These are phyloP conservation scores for Volucella inflata DNA, from an alignment of 2,888 invertebrate species.

Conservation along the genomic window DNA sequence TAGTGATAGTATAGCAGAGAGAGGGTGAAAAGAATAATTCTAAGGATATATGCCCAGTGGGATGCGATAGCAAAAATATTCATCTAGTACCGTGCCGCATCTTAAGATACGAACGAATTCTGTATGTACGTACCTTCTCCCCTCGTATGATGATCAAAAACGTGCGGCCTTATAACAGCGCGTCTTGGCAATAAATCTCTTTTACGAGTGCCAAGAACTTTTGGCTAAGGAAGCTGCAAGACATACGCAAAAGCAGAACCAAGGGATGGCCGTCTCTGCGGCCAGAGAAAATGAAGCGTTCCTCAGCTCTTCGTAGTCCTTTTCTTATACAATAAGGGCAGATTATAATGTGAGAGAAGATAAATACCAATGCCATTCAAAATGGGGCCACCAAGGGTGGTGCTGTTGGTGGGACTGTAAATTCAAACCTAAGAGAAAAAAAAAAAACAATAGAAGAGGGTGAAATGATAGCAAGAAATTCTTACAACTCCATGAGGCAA, in stretches of 20 bases:
- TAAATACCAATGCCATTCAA: constrained; percentile 60
- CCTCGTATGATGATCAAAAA: constrained; percentile 58
- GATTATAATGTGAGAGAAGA: constrained; percentile 68
- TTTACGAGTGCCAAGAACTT: constrained; percentile 81
- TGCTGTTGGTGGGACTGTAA: constrained; percentile 22
- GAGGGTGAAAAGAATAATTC: constrained; percentile 64
- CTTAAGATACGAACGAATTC: neutral
- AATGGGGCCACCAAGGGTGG: constrained; percentile 50
- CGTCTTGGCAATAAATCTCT: constrained; percentile 83
- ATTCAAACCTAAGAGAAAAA: constrained; percentile 49
- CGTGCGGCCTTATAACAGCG: constrained; percentile 82
- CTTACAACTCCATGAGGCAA: constrained; percentile 51
- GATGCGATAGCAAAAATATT: constrained; percentile 73
- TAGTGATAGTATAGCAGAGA: constrained; percentile 13
- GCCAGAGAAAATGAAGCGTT: constrained; percentile 58
- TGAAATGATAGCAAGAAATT: constrained; percentile 38
- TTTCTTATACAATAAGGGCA: constrained; percentile 62
- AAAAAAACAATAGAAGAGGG: neutral
- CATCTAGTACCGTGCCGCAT: constrained; percentile 56
- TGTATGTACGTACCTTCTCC: constrained; percentile 20
- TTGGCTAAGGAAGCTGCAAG: constrained; percentile 54
- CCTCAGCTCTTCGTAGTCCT: constrained; percentile 27
- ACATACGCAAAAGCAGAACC: constrained; percentile 55
- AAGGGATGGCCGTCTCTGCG: constrained; percentile 25
- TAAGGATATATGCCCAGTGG: constrained; percentile 72